A percentile compares a stretch with the other conserved stretches of the same genome.
phyloP scores from a whole-genome alignment of 2,888 invertebrate species.

The Athetis lepigone region DNA sequence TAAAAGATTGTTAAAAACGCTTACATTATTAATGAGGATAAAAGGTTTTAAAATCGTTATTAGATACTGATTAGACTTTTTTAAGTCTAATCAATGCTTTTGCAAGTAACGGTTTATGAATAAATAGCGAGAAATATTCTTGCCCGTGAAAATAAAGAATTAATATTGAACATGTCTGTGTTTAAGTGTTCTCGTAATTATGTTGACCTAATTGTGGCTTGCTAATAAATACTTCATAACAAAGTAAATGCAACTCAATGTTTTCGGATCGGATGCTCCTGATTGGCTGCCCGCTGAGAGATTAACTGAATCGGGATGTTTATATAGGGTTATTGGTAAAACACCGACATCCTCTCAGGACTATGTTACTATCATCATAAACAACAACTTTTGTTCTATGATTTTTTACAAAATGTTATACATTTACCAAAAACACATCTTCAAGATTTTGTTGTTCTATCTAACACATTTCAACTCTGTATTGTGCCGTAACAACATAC shows the following conservation, averaged over 20 bases:
- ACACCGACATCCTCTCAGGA: too few species aligned
- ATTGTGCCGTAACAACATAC: too few species aligned
- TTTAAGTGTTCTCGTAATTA: slow-evolving; percentile 36
- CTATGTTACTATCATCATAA: too few species aligned
- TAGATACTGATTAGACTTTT: too few species aligned
- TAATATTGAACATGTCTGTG: slow-evolving; percentile 35
- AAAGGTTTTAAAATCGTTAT: background rate
- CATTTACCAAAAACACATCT: too few species aligned
- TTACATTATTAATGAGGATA: background rate
- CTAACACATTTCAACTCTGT: too few species aligned
- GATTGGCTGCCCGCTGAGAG: slow-evolving; percentile 38
- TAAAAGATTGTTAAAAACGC: background rate
- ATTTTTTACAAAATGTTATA: too few species aligned
- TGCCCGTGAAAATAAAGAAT: slow-evolving; percentile 18
- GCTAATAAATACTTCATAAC: slow-evolving; percentile 43
- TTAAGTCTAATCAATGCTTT: too few species aligned
- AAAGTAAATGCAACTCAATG: slow-evolving; percentile 14
- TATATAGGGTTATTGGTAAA: too few species aligned
- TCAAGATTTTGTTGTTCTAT: too few species aligned
- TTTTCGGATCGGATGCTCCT: slow-evolving; percentile 18
- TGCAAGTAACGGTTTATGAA: slow-evolving; percentile 9
- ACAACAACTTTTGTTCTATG: too few species aligned
- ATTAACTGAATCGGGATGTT: slow-evolving; percentile 26
- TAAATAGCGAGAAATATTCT: slow-evolving; percentile 5
- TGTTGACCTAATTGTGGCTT: slow-evolving; percentile 47